Percentiles rank a stretch among this genome's conserved stretches.
Evolutionary conservation across 2,113 vertebrate genomes (phyloP).

Genomic region (Pituophis catenifer): DNA sequence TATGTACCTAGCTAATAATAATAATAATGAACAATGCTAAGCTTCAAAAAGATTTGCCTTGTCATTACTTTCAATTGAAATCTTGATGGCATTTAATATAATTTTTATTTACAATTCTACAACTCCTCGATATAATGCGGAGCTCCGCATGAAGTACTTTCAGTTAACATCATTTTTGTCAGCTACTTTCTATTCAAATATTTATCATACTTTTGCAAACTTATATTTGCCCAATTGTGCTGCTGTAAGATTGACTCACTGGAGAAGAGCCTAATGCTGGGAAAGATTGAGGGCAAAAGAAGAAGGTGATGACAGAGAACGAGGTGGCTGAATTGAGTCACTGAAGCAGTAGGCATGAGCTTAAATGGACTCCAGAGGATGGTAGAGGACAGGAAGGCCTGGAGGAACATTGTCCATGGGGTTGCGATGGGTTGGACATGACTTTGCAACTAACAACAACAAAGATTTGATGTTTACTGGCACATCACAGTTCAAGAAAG

Average conservation of each 20-base stretch:
- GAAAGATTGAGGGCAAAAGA: too few relatives aligned
- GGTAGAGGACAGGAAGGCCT: too few relatives aligned
- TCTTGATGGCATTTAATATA: neutral
- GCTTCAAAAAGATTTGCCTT: neutral
- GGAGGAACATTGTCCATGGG: too few relatives aligned
- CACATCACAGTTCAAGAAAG: neutral
- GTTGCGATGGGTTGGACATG: too few relatives aligned
- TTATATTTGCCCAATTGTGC: conserved; percentile 6
- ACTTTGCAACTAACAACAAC: too few relatives aligned
- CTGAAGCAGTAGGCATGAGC: too few relatives aligned
- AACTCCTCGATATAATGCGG: neutral
- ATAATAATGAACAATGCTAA: neutral
- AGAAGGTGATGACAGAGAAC: too few relatives aligned
- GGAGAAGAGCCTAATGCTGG: too few relatives aligned
- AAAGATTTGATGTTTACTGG: conserved; percentile 1
- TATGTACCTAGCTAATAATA: neutral
- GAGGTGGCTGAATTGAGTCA: too few relatives aligned
- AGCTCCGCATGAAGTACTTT: neutral
- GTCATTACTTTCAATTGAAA: neutral
- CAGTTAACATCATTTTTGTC: conserved; percentile 1
- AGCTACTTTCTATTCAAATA: conserved; percentile 5
- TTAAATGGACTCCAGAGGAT: too few relatives aligned
- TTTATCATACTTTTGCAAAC: conserved; percentile 5
- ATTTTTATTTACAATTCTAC: neutral
- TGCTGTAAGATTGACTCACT: neutral